Evolutionary conservation across 2,113 vertebrate species (phyloP).

Genomic region (Vicugna pacos): DNA sequence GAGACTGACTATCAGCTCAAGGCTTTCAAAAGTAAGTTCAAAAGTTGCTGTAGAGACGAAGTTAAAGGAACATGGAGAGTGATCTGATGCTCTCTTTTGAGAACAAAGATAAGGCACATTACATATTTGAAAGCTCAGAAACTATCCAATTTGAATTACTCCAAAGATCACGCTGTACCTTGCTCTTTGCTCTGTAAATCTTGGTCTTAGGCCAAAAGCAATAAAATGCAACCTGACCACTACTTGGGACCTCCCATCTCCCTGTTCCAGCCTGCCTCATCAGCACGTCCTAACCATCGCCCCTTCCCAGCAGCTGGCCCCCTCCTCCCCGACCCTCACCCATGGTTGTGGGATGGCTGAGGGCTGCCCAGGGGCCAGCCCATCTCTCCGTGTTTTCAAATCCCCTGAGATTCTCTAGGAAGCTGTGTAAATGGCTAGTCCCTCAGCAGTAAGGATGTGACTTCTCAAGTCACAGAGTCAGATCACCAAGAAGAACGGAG

Average conservation of each 20-base stretch:
- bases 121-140: not conserved
- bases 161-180: not conserved
- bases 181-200: not conserved
- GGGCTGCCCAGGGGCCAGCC: not conserved
- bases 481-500: slow-evolving; percentile 41
- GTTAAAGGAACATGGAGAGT: not conserved
- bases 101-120: not conserved
- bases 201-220: not conserved
- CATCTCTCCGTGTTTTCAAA: not conserved
- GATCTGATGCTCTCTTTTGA: not conserved
- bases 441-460: not conserved
- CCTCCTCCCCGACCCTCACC: accelerated
- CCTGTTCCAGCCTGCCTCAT: not conserved
- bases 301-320: not conserved
- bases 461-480: not conserved
- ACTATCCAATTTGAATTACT: not conserved
- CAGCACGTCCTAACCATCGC: not conserved
- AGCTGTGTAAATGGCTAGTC: accelerated
- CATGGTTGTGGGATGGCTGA: accelerated
- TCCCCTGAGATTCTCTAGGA: not conserved
- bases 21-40: not conserved
- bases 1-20: not conserved
- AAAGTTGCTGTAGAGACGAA: not conserved
- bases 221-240: not conserved
- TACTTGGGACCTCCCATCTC: not conserved